phyloP scores from a whole-genome alignment of 2,113 vertebrate genomes.

The Sturnira hondurensis region DNA sequence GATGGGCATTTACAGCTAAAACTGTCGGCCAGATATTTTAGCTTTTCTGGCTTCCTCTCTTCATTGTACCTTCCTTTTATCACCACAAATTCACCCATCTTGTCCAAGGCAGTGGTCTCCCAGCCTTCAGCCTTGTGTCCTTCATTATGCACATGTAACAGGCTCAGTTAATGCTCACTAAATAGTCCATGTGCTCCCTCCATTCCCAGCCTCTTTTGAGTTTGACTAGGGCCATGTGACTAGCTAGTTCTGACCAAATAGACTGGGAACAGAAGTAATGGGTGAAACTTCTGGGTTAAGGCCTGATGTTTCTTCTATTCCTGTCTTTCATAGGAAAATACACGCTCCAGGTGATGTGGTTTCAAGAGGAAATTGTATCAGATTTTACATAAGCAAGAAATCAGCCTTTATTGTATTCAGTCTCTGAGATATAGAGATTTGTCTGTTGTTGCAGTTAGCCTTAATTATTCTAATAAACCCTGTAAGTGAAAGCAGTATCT shows the following conservation, averaged over 20 bases:
- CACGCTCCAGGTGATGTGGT: not conserved
- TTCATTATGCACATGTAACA: not conserved
- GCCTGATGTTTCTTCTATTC: not conserved
- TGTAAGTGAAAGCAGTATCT: not conserved
- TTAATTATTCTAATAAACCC: slow-evolving; percentile 5
- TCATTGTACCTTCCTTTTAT: not conserved
- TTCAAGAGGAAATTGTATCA: not conserved
- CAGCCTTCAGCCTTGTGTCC: not conserved
- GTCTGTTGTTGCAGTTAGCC: not conserved
- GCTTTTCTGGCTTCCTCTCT: not conserved
- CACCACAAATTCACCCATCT: not conserved
- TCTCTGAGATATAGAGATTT: not conserved
- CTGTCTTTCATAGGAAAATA: not conserved
- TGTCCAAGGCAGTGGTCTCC: not conserved
- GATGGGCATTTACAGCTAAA: not conserved
- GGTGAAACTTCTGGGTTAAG: not conserved
- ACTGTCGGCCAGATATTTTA: not conserved
- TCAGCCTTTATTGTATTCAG: not conserved
- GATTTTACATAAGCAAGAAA: not conserved
- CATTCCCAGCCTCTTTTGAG: not conserved
- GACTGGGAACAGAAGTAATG: not conserved
- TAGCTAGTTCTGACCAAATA: not conserved
- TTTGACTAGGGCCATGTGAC: not conserved
- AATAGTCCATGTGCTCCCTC: not conserved
- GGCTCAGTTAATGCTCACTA: not conserved